Conservation (phyloP, 2,113 vertebrate species). For the Saccopteryx leptura region DNA sequence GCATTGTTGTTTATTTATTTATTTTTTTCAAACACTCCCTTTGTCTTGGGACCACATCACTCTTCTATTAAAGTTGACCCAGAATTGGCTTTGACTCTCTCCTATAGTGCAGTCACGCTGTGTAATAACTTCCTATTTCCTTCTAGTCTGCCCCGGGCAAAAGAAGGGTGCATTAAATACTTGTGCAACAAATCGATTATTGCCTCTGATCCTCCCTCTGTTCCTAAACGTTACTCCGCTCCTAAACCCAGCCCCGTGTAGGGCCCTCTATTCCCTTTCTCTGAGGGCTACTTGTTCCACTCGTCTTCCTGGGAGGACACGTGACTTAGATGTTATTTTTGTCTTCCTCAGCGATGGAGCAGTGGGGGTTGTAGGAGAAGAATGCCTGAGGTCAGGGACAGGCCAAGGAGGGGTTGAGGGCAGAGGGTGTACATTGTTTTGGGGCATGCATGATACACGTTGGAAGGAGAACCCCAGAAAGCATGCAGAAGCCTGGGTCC, state of each 20-base stretch:
- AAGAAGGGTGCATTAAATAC: not conserved
- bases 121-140: not conserved
- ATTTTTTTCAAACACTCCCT: not conserved
- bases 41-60: not conserved
- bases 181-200: not conserved
- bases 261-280: not conserved
- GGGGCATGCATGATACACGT: fast-evolving
- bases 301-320: not conserved
- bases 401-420: not conserved
- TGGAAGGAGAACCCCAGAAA: not conserved
- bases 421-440: fast-evolving
- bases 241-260: not conserved
- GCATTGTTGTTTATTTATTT: too few species aligned
- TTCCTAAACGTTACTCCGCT: not conserved
- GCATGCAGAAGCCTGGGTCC: not conserved
- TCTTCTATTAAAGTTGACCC: not conserved
- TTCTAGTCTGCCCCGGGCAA: not conserved
- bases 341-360: not conserved
- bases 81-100: not conserved
- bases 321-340: not conserved
- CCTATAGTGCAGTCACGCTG: not conserved
- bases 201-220: not conserved
- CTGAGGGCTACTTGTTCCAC: not conserved
- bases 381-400: not conserved
- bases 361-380: not conserved